Conservation (phyloP, 1,140 invertebrate species). For the Temnothorax nylanderi region DNA sequence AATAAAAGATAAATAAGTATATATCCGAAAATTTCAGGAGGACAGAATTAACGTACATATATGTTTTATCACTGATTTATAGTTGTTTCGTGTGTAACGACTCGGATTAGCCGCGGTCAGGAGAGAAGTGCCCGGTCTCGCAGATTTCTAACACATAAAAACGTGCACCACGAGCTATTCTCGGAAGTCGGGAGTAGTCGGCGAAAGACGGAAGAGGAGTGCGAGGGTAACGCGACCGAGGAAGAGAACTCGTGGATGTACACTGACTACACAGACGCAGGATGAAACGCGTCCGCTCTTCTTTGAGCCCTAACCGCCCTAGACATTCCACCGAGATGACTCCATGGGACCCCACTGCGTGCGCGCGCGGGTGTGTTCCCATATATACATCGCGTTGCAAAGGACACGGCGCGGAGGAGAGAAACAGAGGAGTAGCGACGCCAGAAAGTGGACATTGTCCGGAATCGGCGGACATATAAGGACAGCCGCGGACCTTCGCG, state of each 20-base stretch:
- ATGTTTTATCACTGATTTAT: not conserved
- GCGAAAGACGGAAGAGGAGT: constrained; percentile 57
- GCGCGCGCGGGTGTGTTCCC: constrained; percentile 56
- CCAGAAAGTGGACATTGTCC: constrained; percentile 76
- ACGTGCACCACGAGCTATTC: constrained; percentile 38
- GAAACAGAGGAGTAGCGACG: constrained; percentile 43
- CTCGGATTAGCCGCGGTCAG: not conserved
- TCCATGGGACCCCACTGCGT: constrained; percentile 72
- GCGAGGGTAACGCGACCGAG: constrained; percentile 25
- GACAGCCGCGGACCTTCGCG: constrained; percentile 67
- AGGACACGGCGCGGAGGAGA: constrained; percentile 18
- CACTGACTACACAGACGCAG: not conserved
- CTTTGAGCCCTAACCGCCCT: constrained; percentile 77
- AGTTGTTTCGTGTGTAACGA: not conserved
- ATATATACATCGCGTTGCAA: not conserved
- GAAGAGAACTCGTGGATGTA: constrained; percentile 49
- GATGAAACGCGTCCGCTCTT: constrained; percentile 72
- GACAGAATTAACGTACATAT: not conserved
- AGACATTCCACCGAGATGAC: constrained; percentile 82
- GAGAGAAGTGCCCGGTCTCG: not conserved
- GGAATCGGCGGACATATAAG: constrained; percentile 78
- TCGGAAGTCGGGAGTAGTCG: constrained; percentile 35
- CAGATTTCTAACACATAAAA: constrained; percentile 31
- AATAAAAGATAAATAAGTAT: not conserved
- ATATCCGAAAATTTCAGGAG: not conserved